Conservation (phyloP, 2,113 vertebrate species). For the Acanthochromis polyacanthus region DNA sequence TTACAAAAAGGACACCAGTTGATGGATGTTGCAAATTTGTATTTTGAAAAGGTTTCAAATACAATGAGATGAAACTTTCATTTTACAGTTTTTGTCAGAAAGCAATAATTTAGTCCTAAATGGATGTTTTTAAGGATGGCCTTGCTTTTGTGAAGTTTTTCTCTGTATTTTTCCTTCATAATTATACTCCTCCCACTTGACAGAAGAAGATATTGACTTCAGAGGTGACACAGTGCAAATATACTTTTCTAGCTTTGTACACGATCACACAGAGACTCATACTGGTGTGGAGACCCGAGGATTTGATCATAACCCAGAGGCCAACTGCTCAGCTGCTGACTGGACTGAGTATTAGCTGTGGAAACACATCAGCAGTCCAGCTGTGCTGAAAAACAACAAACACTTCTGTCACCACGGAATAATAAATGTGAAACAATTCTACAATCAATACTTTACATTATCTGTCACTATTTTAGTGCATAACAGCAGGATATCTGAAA, state of each 20-base stretch:
- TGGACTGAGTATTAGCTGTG: conserved; percentile 14
- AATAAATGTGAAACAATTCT: background rate
- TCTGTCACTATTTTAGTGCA: background rate
- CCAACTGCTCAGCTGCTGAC: conserved; percentile 25
- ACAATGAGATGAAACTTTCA: background rate
- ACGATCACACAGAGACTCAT: conserved; percentile 24
- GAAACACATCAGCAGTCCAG: conserved; percentile 15
- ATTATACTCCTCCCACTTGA: conserved; percentile 13
- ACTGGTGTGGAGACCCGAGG: conserved; percentile 18
- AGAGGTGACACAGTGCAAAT: conserved; percentile 36
- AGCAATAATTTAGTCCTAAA: background rate
- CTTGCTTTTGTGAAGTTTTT: background rate
- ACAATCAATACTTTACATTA: conserved; percentile 9
- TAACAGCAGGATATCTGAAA: background rate
- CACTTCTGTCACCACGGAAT: background rate
- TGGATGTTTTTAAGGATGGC: background rate
- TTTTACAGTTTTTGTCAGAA: background rate
- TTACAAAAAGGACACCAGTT: background rate
- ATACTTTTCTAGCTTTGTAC: conserved; percentile 12
- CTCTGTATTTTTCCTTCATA: background rate
- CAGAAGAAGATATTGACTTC: conserved; percentile 7
- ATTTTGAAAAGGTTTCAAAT: background rate
- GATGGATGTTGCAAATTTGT: background rate
- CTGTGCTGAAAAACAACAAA: conserved; percentile 28
- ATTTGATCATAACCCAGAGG: conserved; percentile 40